A percentile compares a stretch with the other conserved stretches of the same genome.
phyloP scores from a whole-genome alignment of 1,140 invertebrate species.

The Pristionchus pacificus region DNA sequence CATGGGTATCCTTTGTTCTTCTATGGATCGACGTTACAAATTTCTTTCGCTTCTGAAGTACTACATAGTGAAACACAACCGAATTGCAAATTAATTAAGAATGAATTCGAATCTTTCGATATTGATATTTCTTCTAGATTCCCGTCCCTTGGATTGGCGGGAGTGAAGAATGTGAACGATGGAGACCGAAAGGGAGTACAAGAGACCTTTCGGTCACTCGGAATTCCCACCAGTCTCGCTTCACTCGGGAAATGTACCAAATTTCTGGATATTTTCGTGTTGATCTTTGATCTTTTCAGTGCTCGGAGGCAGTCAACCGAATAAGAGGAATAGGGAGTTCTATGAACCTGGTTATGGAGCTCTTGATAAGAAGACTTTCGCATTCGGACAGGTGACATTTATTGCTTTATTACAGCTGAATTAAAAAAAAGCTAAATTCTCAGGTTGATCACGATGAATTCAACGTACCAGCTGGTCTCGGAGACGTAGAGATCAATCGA shows the following conservation, averaged over 20 bases:
- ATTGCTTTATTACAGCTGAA: not conserved
- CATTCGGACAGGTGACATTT: slow-evolving; percentile 31
- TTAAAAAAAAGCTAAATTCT: not conserved
- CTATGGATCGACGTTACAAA: no score
- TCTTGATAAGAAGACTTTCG: slow-evolving; percentile 41
- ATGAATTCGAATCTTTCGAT: not conserved
- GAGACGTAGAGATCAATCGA: slow-evolving; percentile 34
- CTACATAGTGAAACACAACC: not conserved
- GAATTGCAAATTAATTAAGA: not conserved
- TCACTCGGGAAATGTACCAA: slow-evolving; percentile 36
- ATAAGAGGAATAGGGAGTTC: slow-evolving; percentile 15
- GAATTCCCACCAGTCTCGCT: slow-evolving; percentile 37
- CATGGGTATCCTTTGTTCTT: no score
- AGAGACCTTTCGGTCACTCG: slow-evolving; percentile 33
- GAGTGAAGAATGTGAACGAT: slow-evolving; percentile 32
- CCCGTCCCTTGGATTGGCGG: slow-evolving; percentile 36
- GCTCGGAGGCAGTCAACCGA: slow-evolving; percentile 32
- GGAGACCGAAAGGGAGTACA: slow-evolving; percentile 27
- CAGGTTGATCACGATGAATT: slow-evolving; percentile 37
- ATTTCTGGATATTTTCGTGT: not conserved
- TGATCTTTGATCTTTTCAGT: slow-evolving; percentile 31
- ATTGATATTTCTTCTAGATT: slow-evolving; percentile 8
- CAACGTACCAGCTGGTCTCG: slow-evolving; percentile 38
- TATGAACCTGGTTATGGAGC: slow-evolving; percentile 44
- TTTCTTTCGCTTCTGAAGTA: not conserved